A percentile compares a stretch with the other conserved stretches of the same genome.
Evolutionary conservation across 1,140 invertebrate species (phyloP).

Genomic region (Heliconius himera): DNA sequence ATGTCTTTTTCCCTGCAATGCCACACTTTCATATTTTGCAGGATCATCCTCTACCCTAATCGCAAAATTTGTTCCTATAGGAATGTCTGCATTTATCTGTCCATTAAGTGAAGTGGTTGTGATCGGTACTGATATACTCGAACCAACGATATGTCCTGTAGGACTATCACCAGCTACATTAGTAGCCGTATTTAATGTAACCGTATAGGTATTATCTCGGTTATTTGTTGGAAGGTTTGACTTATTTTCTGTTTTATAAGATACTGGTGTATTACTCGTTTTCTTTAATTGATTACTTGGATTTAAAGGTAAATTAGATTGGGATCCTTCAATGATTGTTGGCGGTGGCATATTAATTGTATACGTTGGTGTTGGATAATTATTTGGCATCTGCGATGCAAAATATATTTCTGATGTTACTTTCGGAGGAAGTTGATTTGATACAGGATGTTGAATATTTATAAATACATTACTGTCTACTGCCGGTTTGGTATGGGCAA

Average conservation of each 20-base stretch:
- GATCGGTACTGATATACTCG: constrained; percentile 63
- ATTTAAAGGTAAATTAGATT: constrained; percentile 42
- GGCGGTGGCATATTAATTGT: constrained; percentile 62
- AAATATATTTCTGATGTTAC: constrained; percentile 80
- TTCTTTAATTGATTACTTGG: constrained; percentile 33
- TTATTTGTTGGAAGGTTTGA: constrained; percentile 44
- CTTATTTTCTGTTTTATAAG: constrained; percentile 54
- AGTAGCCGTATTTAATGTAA: constrained; percentile 65
- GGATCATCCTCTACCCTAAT: constrained; percentile 76
- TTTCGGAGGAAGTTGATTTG: constrained; percentile 69
- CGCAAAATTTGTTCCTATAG: constrained; percentile 79
- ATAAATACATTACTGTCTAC: constrained; percentile 73
- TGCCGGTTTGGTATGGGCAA: constrained; percentile 66
- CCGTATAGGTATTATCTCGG: constrained; percentile 59
- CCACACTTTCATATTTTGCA: constrained; percentile 58
- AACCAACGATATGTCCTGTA: constrained; percentile 59
- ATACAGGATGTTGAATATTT: constrained; percentile 70
- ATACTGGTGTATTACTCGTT: constrained; percentile 40
- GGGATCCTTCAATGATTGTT: constrained; percentile 31
- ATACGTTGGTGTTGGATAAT: constrained; percentile 60
- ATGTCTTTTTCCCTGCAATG: constrained; percentile 56
- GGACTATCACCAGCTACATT: constrained; percentile 59
- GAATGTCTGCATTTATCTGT: constrained; percentile 74
- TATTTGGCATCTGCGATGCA: constrained; percentile 71
- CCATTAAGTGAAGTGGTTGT: constrained; percentile 54